Evolutionary conservation across 2,888 invertebrate genomes (phyloP).

Genomic region (Herminia tarsipennalis): DNA sequence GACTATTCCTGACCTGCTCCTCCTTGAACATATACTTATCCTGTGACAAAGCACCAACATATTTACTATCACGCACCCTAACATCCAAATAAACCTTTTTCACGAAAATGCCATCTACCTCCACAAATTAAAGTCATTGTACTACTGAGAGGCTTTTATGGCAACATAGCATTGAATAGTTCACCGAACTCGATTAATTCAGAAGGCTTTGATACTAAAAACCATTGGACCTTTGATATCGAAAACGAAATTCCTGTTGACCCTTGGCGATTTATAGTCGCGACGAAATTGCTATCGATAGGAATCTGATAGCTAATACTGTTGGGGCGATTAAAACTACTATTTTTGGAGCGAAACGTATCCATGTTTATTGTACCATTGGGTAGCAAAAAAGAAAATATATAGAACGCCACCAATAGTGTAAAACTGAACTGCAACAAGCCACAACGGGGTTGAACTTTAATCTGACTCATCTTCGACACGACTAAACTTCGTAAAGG

Average conservation of each 20-base stretch:
- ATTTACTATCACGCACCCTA: neutral
- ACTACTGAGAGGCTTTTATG: neutral
- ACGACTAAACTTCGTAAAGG: too few relatives aligned
- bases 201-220: conserved; percentile 32
- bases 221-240: conserved; percentile 28
- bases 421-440: too few relatives aligned
- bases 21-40: too few relatives aligned
- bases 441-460: too few relatives aligned
- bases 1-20: too few relatives aligned
- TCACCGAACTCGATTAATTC: conserved; percentile 26
- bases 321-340: conserved; percentile 2
- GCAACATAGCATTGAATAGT: conserved; percentile 27
- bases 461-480: too few relatives aligned
- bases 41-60: neutral
- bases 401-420: too few relatives aligned
- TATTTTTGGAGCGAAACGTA: too few relatives aligned
- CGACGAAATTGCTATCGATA: conserved; percentile 11
- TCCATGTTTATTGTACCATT: too few relatives aligned
- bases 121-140: conserved; percentile 1
- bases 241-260: conserved; percentile 20
- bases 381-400: too few relatives aligned
- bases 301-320: conserved; percentile 3
- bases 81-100: neutral
- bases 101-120: neutral
- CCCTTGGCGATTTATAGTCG: conserved; percentile 7